These are phyloP conservation scores for Pica pica DNA, from an alignment of 2,113 vertebrate genomes.

Conservation along the genomic window DNA sequence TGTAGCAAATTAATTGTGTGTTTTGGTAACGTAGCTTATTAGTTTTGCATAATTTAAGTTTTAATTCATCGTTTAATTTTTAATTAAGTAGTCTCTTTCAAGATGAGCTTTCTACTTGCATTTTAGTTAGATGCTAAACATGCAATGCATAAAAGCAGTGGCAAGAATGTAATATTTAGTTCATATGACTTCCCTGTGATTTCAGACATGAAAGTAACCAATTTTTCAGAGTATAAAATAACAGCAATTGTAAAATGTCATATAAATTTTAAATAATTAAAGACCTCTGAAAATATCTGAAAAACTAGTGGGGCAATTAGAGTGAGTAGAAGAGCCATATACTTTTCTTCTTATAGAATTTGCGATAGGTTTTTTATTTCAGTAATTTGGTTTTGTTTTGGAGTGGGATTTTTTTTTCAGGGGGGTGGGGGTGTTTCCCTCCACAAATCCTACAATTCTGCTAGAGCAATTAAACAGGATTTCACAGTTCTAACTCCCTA, in stretches of 20 bases:
- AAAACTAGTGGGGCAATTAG: conserved; percentile 7
- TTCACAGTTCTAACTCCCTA: background rate
- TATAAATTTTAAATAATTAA: conserved; percentile 71
- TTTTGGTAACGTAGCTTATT: conserved; percentile 74
- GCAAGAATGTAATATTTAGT: conserved; percentile 29
- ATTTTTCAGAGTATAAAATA: conserved; percentile 48
- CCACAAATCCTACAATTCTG: background rate
- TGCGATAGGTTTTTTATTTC: background rate
- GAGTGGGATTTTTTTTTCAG: background rate
- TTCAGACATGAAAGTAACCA: conserved; percentile 56
- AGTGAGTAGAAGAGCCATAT: background rate
- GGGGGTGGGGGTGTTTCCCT: background rate
- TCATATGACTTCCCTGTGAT: conserved; percentile 50
- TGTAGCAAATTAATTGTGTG: conserved; percentile 70
- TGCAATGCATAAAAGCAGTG: conserved; percentile 43
- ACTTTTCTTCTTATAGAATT: background rate
- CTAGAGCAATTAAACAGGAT: background rate
- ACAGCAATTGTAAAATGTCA: conserved; percentile 52
- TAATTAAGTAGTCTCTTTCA: conserved; percentile 76
- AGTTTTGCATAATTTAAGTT: conserved; percentile 82
- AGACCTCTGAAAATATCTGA: conserved; percentile 30
- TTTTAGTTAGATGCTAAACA: conserved; percentile 66
- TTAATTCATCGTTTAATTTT: conserved; percentile 81
- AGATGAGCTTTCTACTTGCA: conserved; percentile 62
- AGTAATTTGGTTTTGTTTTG: background rate